Evolutionary conservation across 92 coral and sea anemone species (phyloP).

Genomic region (Epizoanthus rinbou): DNA sequence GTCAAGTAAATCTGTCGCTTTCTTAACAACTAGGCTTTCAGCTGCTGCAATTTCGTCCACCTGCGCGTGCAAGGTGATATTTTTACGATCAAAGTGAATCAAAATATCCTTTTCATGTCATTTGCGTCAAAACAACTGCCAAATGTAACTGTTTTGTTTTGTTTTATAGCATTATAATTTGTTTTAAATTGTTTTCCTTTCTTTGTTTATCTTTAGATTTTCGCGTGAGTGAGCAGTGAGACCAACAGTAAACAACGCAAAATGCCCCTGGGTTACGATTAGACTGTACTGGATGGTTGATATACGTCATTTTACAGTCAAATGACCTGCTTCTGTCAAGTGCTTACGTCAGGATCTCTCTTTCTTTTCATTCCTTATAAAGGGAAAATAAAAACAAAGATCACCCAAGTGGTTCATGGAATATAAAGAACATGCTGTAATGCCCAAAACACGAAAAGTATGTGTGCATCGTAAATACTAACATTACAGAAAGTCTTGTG

Average conservation of each 20-base stretch:
- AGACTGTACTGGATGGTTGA: not conserved
- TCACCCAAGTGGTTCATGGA: not conserved
- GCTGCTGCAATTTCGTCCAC: not conserved
- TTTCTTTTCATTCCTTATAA: slow-evolving; percentile 8
- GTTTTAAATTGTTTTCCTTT: not conserved
- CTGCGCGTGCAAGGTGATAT: not conserved
- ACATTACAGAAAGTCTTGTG: slow-evolving; percentile 5
- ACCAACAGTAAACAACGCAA: slow-evolving; percentile 16
- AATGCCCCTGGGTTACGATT: slow-evolving; percentile 3
- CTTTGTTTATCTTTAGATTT: not conserved
- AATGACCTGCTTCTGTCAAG: not conserved
- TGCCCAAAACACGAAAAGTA: slow-evolving; percentile 24
- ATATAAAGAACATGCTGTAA: slow-evolving; percentile 3
- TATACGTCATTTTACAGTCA: slow-evolving; percentile 20
- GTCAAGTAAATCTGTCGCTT: slow-evolving; percentile 17
- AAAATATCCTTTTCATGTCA: not conserved
- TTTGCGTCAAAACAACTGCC: slow-evolving; percentile 9
- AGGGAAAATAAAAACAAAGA: not conserved
- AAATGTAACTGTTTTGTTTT: slow-evolving; percentile 15
- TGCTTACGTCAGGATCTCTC: slow-evolving; percentile 1
- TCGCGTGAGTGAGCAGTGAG: not conserved
- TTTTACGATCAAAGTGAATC: not conserved
- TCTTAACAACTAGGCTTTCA: not conserved
- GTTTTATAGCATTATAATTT: not conserved
- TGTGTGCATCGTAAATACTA: not conserved